A percentile compares a stretch with the other conserved stretches of the same genome.
Conservation (phyloP, 1,140 invertebrate species). For the Ceratosolen fusciceps region DNA sequence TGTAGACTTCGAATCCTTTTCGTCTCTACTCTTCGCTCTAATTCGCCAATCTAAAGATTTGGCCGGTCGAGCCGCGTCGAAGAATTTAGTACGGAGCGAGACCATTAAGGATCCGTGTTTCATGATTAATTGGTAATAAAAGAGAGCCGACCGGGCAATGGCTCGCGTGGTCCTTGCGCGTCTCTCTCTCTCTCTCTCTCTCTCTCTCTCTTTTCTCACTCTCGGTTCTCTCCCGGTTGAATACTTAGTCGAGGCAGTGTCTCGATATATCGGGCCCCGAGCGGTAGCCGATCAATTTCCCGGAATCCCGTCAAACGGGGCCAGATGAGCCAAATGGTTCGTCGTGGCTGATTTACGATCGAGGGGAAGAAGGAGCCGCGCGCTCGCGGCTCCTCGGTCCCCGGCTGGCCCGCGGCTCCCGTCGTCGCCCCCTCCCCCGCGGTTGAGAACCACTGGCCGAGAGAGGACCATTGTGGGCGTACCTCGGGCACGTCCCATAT, state of each 20-base stretch:
- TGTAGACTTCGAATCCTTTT: too few species aligned
- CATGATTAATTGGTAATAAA: constrained; percentile 29
- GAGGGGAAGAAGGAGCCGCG: not conserved
- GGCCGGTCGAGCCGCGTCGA: too few species aligned
- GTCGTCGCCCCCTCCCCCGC: not conserved
- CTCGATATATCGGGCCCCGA: too few species aligned
- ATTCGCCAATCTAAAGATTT: too few species aligned
- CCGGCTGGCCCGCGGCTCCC: not conserved
- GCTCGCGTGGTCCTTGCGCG: not conserved
- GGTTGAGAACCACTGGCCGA: constrained; percentile 62
- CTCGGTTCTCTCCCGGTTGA: too few species aligned
- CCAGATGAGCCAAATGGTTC: too few species aligned
- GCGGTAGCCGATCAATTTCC: constrained; percentile 8
- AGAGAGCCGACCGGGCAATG: not conserved
- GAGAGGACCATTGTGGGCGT: constrained; percentile 64
- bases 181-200: too few species aligned
- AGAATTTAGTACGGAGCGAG: not conserved
- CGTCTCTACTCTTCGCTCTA: too few species aligned
- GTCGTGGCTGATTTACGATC: constrained; percentile 25
- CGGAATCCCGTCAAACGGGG: constrained; percentile 12
- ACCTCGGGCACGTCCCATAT: constrained; percentile 63
- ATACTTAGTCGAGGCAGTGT: too few species aligned
- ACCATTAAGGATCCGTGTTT: not conserved
- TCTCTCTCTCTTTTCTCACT: too few species aligned
- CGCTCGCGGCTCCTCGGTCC: too few species aligned